A percentile compares a stretch with the other conserved stretches of the same genome.
Conservation (phyloP, 2,797 vertebrate genomes). For the Pipistrellus kuhlii region DNA sequence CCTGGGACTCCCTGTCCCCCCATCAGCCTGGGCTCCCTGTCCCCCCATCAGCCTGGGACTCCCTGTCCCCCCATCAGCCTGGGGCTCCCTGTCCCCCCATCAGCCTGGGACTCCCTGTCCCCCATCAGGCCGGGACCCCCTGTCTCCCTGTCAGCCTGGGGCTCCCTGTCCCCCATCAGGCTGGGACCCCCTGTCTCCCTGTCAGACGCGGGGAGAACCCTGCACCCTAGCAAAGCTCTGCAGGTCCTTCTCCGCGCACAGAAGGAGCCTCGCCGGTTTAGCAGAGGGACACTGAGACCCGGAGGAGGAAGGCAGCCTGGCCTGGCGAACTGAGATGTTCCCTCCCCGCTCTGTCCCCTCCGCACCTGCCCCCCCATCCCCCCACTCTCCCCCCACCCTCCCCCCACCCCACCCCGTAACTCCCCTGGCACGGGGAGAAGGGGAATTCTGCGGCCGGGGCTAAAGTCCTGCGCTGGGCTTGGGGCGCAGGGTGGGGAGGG, state of each 20-base stretch:
- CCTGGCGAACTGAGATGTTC: not conserved
- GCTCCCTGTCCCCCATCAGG: not conserved
- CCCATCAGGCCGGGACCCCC: too few relatives aligned
- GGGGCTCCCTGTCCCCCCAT: too few relatives aligned
- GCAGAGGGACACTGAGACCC: conserved; percentile 33
- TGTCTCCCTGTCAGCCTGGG: too few relatives aligned
- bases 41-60: not conserved
- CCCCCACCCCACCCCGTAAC: not conserved
- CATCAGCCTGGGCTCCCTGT: too few relatives aligned
- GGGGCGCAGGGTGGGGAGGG: not conserved
- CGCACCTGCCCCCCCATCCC: not conserved
- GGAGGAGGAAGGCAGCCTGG: fast-evolving
- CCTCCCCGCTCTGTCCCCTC: too few relatives aligned
- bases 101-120: too few relatives aligned
- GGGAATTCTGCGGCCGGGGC: conserved; percentile 72
- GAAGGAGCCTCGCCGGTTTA: not conserved
- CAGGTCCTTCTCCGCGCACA: not conserved
- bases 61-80: not conserved
- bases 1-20: too few relatives aligned
- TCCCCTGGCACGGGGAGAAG: conserved; percentile 70
- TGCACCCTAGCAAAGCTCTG: not conserved
- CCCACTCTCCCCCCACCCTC: not conserved
- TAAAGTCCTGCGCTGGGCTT: conserved; percentile 61
- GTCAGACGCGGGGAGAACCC: not conserved
- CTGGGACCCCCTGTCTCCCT: too few relatives aligned